These are phyloP conservation scores for Mus spretus DNA, from an alignment of 2,797 vertebrate genomes.

Conservation along the genomic window DNA sequence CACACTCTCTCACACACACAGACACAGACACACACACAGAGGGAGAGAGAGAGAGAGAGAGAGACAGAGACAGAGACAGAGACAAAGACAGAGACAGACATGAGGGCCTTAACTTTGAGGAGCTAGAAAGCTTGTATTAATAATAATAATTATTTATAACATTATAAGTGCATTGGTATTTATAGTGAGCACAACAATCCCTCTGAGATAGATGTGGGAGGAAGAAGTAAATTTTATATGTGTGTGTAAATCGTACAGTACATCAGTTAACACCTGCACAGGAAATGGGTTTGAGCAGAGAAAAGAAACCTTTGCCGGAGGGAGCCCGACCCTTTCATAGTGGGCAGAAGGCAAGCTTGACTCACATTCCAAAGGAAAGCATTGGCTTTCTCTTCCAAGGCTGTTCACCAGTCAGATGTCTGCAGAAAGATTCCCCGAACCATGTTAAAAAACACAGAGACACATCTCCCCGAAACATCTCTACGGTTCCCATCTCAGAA, in stretches of 20 bases:
- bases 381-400: not conserved
- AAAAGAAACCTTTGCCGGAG: not conserved
- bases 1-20: not conserved
- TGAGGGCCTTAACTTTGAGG: not conserved
- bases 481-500: not conserved
- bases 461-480: not conserved
- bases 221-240: not conserved
- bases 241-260: not conserved
- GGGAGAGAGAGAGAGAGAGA: not conserved
- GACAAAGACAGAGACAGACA: not conserved
- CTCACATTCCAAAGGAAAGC: slow-evolving; percentile 18
- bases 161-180: not conserved
- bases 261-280: not conserved
- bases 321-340: not conserved
- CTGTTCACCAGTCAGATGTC: not conserved
- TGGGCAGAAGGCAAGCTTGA: not conserved
- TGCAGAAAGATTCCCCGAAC: not conserved
- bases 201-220: not conserved
- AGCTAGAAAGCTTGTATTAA: not conserved
- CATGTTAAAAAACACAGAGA: not conserved
- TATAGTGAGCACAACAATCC: not conserved
- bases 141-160: slow-evolving; percentile 1
- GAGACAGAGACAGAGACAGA: not conserved
- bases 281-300: not conserved
- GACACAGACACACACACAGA: not conserved